phyloP scores from a whole-genome alignment of 2,113 vertebrate genomes.

The Seriola rivoliana region DNA sequence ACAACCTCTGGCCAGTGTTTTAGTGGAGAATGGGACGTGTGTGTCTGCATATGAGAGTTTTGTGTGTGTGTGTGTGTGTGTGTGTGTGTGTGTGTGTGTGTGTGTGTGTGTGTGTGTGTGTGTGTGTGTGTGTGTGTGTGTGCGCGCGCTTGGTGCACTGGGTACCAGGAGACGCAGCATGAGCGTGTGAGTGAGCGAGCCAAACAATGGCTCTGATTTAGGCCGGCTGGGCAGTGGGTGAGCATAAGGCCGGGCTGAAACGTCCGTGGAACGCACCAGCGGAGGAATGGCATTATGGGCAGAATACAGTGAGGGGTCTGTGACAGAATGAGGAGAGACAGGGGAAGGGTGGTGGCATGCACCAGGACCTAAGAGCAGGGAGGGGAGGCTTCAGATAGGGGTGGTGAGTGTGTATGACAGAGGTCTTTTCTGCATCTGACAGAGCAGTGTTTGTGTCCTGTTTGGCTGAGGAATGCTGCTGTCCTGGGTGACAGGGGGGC shows the following conservation, averaged over 20 bases:
- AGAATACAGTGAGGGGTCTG: slow-evolving; percentile 81
- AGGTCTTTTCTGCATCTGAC: slow-evolving; percentile 82
- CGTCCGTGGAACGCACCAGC: slow-evolving; percentile 80
- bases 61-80: slow-evolving; percentile 31
- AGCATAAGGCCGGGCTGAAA: slow-evolving; percentile 82
- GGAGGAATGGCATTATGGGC: slow-evolving; percentile 81
- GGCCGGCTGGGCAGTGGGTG: slow-evolving; percentile 73
- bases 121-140: slow-evolving; percentile 24
- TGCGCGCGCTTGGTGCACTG: slow-evolving; percentile 48
- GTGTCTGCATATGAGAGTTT: slow-evolving; percentile 15
- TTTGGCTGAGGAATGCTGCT: slow-evolving; percentile 79
- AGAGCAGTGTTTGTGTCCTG: slow-evolving; percentile 83
- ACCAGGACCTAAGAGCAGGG: slow-evolving; percentile 73
- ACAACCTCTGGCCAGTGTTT: slow-evolving; percentile 80
- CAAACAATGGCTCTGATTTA: slow-evolving; percentile 84
- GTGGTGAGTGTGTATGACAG: slow-evolving; percentile 78
- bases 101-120: slow-evolving; percentile 60
- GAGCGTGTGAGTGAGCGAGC: slow-evolving; percentile 59
- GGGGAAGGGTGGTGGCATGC: slow-evolving; percentile 79
- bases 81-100: slow-evolving; percentile 65
- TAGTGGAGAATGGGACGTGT: slow-evolving; percentile 82
- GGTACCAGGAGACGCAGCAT: slow-evolving; percentile 79
- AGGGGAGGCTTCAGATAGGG: slow-evolving; percentile 65
- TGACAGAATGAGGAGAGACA: slow-evolving; percentile 71
- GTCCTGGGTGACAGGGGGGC: slow-evolving; percentile 70